A percentile compares a stretch with the other conserved stretches of the same genome.
Conservation (phyloP, 1,140 invertebrate species). For the Pomacea maculata region DNA sequence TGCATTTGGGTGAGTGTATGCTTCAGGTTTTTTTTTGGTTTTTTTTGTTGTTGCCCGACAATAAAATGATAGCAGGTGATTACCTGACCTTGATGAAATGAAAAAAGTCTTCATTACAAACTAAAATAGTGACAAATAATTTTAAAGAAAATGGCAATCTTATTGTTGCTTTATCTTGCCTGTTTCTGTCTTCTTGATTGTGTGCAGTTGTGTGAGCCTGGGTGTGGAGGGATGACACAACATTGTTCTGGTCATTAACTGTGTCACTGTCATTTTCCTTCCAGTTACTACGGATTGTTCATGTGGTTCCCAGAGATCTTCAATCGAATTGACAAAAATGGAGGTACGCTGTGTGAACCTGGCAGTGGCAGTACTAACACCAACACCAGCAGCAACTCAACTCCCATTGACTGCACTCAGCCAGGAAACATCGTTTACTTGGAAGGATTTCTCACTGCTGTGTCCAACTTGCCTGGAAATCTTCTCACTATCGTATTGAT, state of each 20-base stretch:
- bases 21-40: background rate
- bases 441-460: slow-evolving; percentile 58
- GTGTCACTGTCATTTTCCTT: slow-evolving; percentile 19
- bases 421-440: slow-evolving; percentile 52
- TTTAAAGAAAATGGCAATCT: no score
- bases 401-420: slow-evolving; percentile 9
- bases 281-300: slow-evolving; percentile 69
- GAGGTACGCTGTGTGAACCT: slow-evolving; percentile 57
- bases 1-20: slow-evolving; percentile 66
- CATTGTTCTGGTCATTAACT: background rate
- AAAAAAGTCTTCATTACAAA: no score
- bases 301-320: slow-evolving; percentile 72
- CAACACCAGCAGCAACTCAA: slow-evolving; percentile 1
- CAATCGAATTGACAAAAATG: slow-evolving; percentile 65
- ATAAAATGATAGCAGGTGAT: no score
- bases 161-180: no score
- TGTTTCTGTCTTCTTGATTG: no score
- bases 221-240: background rate
- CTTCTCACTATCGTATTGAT: slow-evolving; percentile 66
- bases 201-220: background rate
- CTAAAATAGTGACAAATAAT: no score
- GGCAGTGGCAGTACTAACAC: background rate
- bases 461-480: slow-evolving; percentile 67
- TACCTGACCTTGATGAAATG: no score
- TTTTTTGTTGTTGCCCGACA: no score